phyloP scores from a whole-genome alignment of 2,888 invertebrate genomes.

The Phyllotreta striolata region DNA sequence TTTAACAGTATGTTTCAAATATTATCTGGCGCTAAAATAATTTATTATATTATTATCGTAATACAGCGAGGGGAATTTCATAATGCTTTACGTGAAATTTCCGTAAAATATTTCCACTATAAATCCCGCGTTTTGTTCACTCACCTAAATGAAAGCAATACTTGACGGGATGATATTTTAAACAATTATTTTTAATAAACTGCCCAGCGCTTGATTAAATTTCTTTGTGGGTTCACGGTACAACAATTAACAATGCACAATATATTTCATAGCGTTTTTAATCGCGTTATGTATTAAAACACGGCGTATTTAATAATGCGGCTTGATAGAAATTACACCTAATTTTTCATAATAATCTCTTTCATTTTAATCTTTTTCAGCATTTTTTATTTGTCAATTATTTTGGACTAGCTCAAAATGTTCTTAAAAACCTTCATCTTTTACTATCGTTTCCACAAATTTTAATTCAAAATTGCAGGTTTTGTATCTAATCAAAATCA shows the following conservation, averaged over 20 bases:
- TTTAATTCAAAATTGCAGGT: no score
- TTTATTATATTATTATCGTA: slow-evolving; percentile 2
- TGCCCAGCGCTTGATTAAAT: not conserved
- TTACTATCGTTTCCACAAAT: no score
- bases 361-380: no score
- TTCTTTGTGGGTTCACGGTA: slow-evolving; percentile 10
- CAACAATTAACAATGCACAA: slow-evolving; percentile 6
- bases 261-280: slow-evolving; percentile 12
- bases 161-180: slow-evolving; percentile 7
- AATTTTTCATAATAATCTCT: no score
- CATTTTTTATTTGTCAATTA: no score
- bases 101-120: slow-evolving; percentile 4
- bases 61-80: not conserved
- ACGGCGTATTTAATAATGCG: no score
- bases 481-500: no score
- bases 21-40: not conserved
- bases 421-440: no score
- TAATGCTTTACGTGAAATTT: not conserved
- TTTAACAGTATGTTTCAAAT: not conserved
- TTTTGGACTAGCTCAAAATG: no score
- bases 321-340: no score
- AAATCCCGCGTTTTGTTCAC: slow-evolving; percentile 11
- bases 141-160: slow-evolving; percentile 11
- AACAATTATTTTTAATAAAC: slow-evolving; percentile 17
- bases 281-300: not conserved